Evolutionary conservation across 2,888 invertebrate species (phyloP), one percentile per base, ranked within the genome.

Genomic region (Protophormia terraenovae): DNA sequence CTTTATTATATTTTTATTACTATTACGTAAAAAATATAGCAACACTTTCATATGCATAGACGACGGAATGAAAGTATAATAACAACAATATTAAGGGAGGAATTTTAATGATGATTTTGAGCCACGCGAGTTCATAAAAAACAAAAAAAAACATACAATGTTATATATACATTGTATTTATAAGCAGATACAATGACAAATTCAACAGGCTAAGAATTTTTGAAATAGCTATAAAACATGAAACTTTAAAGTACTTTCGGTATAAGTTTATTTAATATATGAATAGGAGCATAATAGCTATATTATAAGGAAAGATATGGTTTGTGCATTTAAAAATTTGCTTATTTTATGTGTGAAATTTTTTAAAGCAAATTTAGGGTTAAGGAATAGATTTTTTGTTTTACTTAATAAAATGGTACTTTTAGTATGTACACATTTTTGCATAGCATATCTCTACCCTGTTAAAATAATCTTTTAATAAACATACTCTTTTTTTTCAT

Each of bases 101-200:
- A 80, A 67, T 80, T 78, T 76, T 80, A 66, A 80, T 80, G 66
- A 84, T 76, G 64, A 66, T 60, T 64, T 66, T 71, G 35, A 71
- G 82, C 79, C 79, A 82, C 78, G 78, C 82, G 79, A 83, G 58
- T 85, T 79, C 78, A 82, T 81, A 79, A 82, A 81, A 75, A 14
- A n/a, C 6, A 38, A 66, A 29, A n/a, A 67, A 29, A 50, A 16
- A 77, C 53, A 69, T 41, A 75, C 41, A 75, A 75, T 50, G 47
- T 41, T 66, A n/a, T 67, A 62, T 60, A 60, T 41, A 78, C 50
- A 71, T 69, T 71, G 29, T 38, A 4, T 3, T 19, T 5, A 47
- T 58, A 58, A 58, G 24, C 19, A 47, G 41, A 64, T 62, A 64
- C 22, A 22, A 32, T 67, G 22, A 29, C 41, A 60, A 73, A 73